A percentile compares a stretch with the other conserved stretches of the same genome.
Conservation (phyloP, 2,113 vertebrate species). For the Neomonachus schauinslandi region DNA sequence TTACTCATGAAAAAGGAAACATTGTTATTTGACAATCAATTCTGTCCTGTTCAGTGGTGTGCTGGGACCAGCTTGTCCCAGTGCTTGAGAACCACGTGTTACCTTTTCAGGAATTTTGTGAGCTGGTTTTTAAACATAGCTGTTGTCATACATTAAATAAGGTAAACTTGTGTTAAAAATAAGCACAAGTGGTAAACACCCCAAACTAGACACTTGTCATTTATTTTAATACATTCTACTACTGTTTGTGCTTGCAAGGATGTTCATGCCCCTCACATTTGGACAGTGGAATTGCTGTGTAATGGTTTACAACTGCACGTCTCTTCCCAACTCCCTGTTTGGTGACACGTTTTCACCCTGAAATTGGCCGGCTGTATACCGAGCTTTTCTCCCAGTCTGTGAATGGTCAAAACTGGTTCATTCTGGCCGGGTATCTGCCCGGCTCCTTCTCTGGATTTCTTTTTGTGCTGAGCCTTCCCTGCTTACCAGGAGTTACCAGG, state of each 20-base stretch:
- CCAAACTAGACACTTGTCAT: neutral
- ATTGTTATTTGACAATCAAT: accelerated
- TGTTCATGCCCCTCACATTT: accelerated
- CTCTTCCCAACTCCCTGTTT: no score
- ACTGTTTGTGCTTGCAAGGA: neutral
- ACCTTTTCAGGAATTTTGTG: neutral
- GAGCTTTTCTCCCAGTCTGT: no score
- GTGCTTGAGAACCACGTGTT: neutral
- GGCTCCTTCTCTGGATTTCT: neutral
- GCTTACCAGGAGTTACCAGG: neutral
- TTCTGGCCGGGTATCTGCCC: no score
- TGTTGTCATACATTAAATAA: neutral
- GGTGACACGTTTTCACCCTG: no score
- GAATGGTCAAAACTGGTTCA: no score
- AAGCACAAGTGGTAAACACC: neutral
- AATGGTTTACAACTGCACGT: accelerated
- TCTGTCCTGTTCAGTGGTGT: no score
- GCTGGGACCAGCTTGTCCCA: neutral
- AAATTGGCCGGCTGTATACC: no score
- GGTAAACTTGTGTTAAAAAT: neutral
- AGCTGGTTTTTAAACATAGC: neutral
- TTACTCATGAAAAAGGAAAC: no score
- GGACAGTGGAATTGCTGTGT: accelerated
- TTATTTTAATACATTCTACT: neutral
- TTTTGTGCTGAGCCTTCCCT: neutral